phyloP scores from a whole-genome alignment of 2,888 invertebrate species.

The Caenorhabditis zanzibari region DNA sequence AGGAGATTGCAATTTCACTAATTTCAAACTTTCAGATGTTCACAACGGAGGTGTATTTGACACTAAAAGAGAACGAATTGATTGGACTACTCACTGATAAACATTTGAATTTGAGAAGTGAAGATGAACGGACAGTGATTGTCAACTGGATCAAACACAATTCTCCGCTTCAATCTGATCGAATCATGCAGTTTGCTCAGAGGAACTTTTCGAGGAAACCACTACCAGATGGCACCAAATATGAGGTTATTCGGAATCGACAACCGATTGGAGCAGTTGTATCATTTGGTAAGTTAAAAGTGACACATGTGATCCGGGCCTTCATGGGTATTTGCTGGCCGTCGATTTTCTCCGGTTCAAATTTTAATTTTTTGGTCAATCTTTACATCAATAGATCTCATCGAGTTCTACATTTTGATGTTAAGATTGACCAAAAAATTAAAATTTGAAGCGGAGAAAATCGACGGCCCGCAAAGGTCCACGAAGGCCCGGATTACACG shows the following conservation, averaged over 20 bases:
- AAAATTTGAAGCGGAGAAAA: no score
- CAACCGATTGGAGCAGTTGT: conserved; percentile 52
- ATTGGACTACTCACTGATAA: conserved; percentile 61
- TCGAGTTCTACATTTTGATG: no score
- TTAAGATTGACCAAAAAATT: no score
- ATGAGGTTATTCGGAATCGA: conserved; percentile 60
- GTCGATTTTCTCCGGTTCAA: no score
- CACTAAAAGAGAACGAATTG: conserved; percentile 54
- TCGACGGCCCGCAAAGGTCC: no score
- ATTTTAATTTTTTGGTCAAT: no score
- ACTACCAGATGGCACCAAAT: conserved; percentile 44
- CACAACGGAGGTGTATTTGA: conserved; percentile 48
- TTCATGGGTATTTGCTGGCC: no score
- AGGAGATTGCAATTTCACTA: not conserved
- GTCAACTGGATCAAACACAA: conserved; percentile 57
- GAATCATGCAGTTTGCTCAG: conserved; percentile 38
- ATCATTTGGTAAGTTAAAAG: conserved; percentile 33
- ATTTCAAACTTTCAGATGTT: conserved; percentile 43
- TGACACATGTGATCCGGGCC: not conserved
- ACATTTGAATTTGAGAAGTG: conserved; percentile 43
- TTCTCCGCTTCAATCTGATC: conserved; percentile 33
- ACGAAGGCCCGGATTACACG: no score
- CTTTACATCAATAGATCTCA: no score
- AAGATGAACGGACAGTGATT: conserved; percentile 52
- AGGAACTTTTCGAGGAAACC: conserved; percentile 42